Base-by-base conservation (phyloP, 2,113 vertebrate species). In the Pluvialis apricaria region DNA sequence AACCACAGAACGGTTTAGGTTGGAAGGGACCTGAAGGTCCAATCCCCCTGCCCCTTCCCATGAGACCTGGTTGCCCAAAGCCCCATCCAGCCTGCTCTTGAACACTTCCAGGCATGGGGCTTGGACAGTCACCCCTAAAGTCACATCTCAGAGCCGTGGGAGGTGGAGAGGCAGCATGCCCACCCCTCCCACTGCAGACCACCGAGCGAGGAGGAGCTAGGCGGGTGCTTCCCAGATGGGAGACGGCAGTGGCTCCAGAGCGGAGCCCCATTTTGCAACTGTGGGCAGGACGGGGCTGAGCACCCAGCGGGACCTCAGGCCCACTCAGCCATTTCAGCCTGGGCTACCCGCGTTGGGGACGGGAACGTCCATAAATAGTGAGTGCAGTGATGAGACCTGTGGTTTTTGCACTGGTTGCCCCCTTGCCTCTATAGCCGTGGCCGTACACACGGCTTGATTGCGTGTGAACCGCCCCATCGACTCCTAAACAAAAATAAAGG, bases 361-460 rank as follows among this genome's bases (percentile, higher is more conserved):
- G 44, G 38, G 17, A 85, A 62, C 0, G 0, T 52, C n/a, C 14
- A n/a, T 9, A 38, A 47, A 58, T 15, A 32, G 8, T 5, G 15
- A 71, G 6, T 28, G 25, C 52, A 60, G 55, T 13, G 44, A 68
- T 15, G 13, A 22, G 24, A 88, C 11, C 49, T 76, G 19, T 60
- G 17, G 51, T 80, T 86, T 88, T 77, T 40, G 57, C 22, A 11
- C 44, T 15, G 17, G 51, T 22, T 82, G 16, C 15, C 45, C 55
- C 58, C 64, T 80, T 79, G 45, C 44, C 57, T 29, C 45, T 73
- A 36, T 6, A 86, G 36, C 28, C 34, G 36, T 24, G 55, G 31
- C 29, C 36, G 15, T 18, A 58, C 14, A 47, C 3, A 5, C 14
- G 17, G 42, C 66, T 82, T 87, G 26, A 20, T 51, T 2, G 1